Evolutionary conservation across 2,888 invertebrate genomes (phyloP).

Genomic region (Graphium colonna): DNA sequence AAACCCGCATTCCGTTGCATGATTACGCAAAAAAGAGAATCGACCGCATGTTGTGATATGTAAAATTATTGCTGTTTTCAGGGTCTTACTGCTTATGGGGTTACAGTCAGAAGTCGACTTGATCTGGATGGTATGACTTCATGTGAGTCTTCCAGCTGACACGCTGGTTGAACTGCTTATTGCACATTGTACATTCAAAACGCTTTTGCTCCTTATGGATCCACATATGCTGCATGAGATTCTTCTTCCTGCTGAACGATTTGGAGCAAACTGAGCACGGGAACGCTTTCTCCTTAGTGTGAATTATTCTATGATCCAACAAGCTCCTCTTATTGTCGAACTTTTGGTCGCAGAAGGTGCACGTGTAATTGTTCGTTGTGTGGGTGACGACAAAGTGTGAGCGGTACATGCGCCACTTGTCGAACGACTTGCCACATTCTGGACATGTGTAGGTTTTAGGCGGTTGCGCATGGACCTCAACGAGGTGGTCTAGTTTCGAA

Average conservation of each 20-base stretch:
- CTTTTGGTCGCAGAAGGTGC: constrained; percentile 52
- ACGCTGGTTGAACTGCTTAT: constrained; percentile 46
- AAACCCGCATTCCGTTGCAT: no score
- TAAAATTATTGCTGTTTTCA: not conserved
- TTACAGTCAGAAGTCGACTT: constrained; percentile 36
- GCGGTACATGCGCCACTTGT: constrained; percentile 39
- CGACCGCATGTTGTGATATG: not conserved
- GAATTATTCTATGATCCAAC: constrained; percentile 66
- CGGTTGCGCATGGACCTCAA: constrained; percentile 33
- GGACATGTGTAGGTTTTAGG: constrained; percentile 38
- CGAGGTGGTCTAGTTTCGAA: constrained; percentile 44
- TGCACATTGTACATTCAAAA: constrained; percentile 51
- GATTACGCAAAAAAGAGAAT: no score
- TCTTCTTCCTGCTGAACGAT: constrained; percentile 55
- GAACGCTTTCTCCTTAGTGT: constrained; percentile 67
- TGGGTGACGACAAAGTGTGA: constrained; percentile 52
- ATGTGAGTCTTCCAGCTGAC: constrained; percentile 54
- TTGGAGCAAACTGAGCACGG: constrained; percentile 69
- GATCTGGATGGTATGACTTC: constrained; percentile 57
- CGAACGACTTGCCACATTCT: constrained; percentile 44
- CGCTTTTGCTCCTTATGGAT: constrained; percentile 57
- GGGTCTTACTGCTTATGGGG: no score
- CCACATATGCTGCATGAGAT: constrained; percentile 58
- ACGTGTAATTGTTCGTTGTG: constrained; percentile 44
- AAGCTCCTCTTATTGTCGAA: constrained; percentile 63